Evolutionary conservation across 2,888 invertebrate genomes (phyloP).

Genomic region (Eupeodes latifasciatus): DNA sequence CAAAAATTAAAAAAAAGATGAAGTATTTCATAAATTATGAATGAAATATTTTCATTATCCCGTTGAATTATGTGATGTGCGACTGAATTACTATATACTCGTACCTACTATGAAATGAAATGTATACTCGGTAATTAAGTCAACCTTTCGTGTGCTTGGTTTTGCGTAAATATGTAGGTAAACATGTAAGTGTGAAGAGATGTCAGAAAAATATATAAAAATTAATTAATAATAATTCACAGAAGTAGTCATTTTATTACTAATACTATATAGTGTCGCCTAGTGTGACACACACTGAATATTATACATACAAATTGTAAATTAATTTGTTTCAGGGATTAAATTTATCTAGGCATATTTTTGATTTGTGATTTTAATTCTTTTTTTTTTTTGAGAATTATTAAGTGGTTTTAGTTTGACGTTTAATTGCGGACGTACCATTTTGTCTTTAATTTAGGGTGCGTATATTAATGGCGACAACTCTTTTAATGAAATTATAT

Average conservation of each 20-base stretch:
- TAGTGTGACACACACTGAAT: background rate
- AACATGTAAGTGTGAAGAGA: too few species aligned
- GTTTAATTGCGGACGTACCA: too few species aligned
- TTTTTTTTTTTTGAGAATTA: background rate
- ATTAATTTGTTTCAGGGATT: slow-evolving; percentile 17
- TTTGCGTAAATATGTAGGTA: background rate
- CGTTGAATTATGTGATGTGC: slow-evolving; percentile 18
- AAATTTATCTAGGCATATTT: background rate
- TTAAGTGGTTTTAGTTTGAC: background rate
- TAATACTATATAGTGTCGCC: background rate
- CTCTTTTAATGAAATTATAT: background rate
- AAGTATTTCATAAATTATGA: slow-evolving; percentile 7
- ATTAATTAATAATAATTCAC: slow-evolving; percentile 23
- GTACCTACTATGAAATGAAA: background rate
- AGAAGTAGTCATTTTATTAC: background rate
- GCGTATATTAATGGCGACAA: background rate
- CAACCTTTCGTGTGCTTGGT: background rate
- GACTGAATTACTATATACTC: background rate
- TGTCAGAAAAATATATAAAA: background rate
- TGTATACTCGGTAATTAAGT: slow-evolving; percentile 18
- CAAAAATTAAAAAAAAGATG: background rate
- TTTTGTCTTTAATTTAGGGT: background rate
- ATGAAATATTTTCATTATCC: slow-evolving; percentile 8
- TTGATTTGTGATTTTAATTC: slow-evolving; percentile 6
- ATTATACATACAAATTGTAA: background rate